These are phyloP conservation scores for Cydia strobilella DNA, from an alignment of 1,140 invertebrate species.

Conservation along the genomic window DNA sequence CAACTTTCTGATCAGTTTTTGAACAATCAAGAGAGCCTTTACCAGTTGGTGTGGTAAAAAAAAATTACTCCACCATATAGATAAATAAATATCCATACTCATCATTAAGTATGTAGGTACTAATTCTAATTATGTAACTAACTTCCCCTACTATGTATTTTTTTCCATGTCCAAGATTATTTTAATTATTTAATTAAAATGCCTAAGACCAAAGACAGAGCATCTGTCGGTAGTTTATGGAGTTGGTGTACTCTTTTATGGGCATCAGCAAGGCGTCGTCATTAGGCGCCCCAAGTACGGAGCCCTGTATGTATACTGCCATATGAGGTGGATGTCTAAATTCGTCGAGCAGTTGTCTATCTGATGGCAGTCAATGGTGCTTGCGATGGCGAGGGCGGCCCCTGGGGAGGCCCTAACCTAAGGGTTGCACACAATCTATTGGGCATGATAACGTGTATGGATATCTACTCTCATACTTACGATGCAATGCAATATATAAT, in stretches of 20 bases:
- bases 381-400: conserved; percentile 52
- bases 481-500: no score
- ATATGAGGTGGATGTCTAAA: conserved; percentile 17
- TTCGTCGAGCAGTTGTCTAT: neutral
- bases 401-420: conserved; percentile 35
- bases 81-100: no score
- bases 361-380: conserved; percentile 49
- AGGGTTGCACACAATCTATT: conserved; percentile 35
- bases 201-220: neutral
- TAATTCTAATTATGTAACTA: neutral
- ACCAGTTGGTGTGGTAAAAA: no score
- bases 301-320: neutral
- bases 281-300: conserved; percentile 15
- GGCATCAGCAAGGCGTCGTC: conserved; percentile 4
- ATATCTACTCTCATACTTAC: no score
- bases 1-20: no score
- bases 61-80: no score
- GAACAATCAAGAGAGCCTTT: no score
- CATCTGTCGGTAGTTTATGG: conserved; percentile 1
- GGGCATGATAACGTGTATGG: no score
- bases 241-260: neutral
- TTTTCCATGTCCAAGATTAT: neutral
- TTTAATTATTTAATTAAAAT: conserved; percentile 30
- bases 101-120: neutral
- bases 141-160: neutral